Conservation (phyloP, 2,797 vertebrate species). For the Melanotaenia boesemani region DNA sequence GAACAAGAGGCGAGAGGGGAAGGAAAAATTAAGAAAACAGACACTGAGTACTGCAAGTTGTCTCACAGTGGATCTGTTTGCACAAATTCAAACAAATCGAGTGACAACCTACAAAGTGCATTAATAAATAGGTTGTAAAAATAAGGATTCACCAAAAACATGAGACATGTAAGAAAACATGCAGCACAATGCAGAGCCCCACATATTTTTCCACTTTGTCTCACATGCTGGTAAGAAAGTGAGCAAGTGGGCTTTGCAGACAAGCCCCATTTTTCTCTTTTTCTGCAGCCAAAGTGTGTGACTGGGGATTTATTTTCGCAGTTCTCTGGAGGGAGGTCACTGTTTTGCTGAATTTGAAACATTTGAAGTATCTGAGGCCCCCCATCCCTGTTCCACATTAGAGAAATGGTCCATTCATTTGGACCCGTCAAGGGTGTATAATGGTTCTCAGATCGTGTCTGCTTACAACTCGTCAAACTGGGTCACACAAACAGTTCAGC, state of each 20-base stretch:
- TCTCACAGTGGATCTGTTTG: constrained; percentile 19
- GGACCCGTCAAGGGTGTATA: constrained; percentile 72
- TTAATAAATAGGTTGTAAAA: constrained; percentile 12
- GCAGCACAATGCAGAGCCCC: constrained; percentile 35
- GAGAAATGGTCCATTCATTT: constrained; percentile 79
- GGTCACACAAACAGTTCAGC: constrained; percentile 70
- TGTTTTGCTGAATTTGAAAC: constrained; percentile 80
- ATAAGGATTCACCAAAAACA: constrained; percentile 8
- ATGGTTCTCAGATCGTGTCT: constrained; percentile 73
- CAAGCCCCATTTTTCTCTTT: constrained; percentile 71
- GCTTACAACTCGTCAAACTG: constrained; percentile 66
- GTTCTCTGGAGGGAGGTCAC: constrained; percentile 72
- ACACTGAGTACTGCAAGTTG: constrained; percentile 37
- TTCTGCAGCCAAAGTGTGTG: constrained; percentile 70
- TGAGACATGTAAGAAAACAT: constrained; percentile 49
- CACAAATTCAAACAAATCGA: constrained; percentile 13
- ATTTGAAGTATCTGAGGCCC: constrained; percentile 80
- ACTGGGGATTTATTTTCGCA: constrained; percentile 80
- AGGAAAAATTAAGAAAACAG: constrained; percentile 70
- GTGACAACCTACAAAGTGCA: constrained; percentile 14
- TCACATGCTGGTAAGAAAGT: constrained; percentile 66
- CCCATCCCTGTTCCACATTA: constrained; percentile 80
- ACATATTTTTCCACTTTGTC: constrained; percentile 71
- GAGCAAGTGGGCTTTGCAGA: constrained; percentile 48
- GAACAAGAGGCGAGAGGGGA: constrained; percentile 58